Evolutionary conservation across 2,797 vertebrate genomes (phyloP), one percentile per base, ranked within the genome.

Genomic region (Fistularia commersonii): DNA sequence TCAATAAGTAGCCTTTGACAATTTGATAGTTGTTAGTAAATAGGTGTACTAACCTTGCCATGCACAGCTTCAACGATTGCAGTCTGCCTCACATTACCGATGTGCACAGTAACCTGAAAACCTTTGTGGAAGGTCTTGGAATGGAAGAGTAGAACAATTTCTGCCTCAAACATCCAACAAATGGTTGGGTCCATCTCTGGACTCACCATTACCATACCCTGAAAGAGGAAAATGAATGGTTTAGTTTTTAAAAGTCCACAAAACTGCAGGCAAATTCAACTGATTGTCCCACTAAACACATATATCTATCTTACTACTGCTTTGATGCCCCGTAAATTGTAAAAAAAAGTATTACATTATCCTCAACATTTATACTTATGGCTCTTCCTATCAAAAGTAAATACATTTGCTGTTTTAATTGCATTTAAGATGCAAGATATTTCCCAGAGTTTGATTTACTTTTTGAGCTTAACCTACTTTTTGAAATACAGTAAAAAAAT

Each of bases 181-280:
- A 99, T 95, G 23, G 94, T 98, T 12, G 97, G 97, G 62, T 98
- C 90, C 95, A 98, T 98, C 88, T 98, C 94, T 1, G 95, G 97
- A 80, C 97, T 98, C 74, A 99, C 95, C 94, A 99, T 95, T 77
- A 99, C 97, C 97, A 99, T 99, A 44, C 97, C 97, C 97, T 99
- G 72, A 0, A 60, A 58, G 6, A 2, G 37, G 3, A 52, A 34
- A 60, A 48, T 38, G 54, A 57, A 11, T 12, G n/a, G 2, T 41
- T 12, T 12, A 41, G 38, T n/a, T 11, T 11, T 10, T 39, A 39
- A 39, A 39, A 39, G 11, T 23, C 23, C 23, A 23, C 23, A 23
- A 23, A 23, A 23, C 23, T 23, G 23, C 23, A 2, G 23, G 23
- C 23, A 23, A 23, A 23, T 23, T 4, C 4, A 23, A 23, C 4